phyloP scores from a whole-genome alignment of 53 echinoderm and acorn worm species.

The Actinopyga echinites region DNA sequence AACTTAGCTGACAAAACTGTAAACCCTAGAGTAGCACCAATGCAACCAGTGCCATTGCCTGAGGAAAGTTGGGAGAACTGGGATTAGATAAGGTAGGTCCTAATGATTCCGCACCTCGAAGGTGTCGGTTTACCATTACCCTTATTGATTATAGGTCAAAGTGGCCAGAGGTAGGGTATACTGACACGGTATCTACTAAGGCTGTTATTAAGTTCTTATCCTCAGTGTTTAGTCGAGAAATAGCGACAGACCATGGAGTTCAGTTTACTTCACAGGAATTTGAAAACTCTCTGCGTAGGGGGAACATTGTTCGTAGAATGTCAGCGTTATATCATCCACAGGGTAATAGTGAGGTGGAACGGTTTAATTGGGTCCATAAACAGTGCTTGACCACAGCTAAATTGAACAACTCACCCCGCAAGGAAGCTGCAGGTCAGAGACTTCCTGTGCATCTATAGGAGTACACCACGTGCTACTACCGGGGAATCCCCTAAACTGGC shows the following conservation, averaged over 20 bases:
- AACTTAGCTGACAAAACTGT: conserved; percentile 46
- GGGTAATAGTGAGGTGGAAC: conserved; percentile 40
- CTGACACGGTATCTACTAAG: background rate
- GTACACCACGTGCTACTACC: conserved; percentile 46
- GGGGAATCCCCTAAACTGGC: background rate
- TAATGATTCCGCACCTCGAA: background rate
- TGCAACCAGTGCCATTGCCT: conserved; percentile 49
- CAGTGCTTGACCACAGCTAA: conserved; percentile 3
- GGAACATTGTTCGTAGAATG: conserved; percentile 34
- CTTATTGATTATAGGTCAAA: no score
- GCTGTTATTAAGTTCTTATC: background rate
- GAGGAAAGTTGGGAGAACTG: conserved; percentile 27
- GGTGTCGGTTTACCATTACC: background rate
- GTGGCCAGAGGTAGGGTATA: conserved; percentile 59
- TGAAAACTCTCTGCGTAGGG: background rate
- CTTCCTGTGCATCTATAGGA: no score
- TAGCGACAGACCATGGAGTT: conserved; percentile 43
- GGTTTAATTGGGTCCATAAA: conserved; percentile 45
- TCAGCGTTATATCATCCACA: conserved; percentile 47
- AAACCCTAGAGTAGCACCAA: conserved; percentile 29
- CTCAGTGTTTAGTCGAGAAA: conserved; percentile 17
- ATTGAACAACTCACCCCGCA: background rate
- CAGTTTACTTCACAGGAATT: conserved; percentile 29
- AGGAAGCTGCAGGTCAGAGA: background rate
- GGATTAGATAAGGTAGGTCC: conserved; percentile 32